Percentiles rank a stretch among this genome's conserved stretches.
These are phyloP conservation scores for Neopelma chrysocephalum DNA, from an alignment of 2,797 vertebrate species.

Conservation along the genomic window DNA sequence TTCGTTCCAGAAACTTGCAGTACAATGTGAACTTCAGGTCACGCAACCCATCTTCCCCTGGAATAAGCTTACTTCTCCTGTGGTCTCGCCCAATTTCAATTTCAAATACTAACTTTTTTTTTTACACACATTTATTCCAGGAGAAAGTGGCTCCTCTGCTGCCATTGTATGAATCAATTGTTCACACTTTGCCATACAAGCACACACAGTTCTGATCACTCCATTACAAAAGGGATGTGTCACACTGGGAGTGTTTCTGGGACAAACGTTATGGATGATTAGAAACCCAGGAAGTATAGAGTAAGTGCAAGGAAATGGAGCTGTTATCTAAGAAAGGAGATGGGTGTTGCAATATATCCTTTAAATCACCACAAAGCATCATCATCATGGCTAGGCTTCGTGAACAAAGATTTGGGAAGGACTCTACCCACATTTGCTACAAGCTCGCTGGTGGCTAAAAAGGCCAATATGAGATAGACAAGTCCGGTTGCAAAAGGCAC, in stretches of 20 bases:
- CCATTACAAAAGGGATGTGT: not conserved
- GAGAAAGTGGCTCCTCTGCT: not conserved
- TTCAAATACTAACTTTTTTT: not conserved
- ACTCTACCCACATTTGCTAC: too few relatives aligned
- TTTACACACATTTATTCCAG: not conserved
- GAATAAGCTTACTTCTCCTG: not conserved
- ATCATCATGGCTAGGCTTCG: too few relatives aligned
- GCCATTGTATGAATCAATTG: not conserved
- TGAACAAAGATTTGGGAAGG: too few relatives aligned
- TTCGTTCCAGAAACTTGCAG: not conserved
- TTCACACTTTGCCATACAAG: not conserved
- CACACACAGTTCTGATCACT: rapidly evolving
- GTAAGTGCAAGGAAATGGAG: not conserved
- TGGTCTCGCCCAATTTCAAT: not conserved
- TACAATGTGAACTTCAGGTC: not conserved
- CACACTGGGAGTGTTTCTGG: not conserved
- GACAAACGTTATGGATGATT: not conserved
- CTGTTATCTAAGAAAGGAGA: not conserved
- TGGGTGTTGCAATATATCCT: not conserved
- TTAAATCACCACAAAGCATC: not conserved
- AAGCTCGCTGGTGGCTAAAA: too few relatives aligned
- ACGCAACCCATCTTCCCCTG: not conserved
- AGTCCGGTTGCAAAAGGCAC: too few relatives aligned
- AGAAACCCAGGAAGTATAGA: not conserved
- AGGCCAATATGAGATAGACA: too few relatives aligned